Conservation (phyloP, 2,113 vertebrate genomes). For the Antechinus flavipes region DNA sequence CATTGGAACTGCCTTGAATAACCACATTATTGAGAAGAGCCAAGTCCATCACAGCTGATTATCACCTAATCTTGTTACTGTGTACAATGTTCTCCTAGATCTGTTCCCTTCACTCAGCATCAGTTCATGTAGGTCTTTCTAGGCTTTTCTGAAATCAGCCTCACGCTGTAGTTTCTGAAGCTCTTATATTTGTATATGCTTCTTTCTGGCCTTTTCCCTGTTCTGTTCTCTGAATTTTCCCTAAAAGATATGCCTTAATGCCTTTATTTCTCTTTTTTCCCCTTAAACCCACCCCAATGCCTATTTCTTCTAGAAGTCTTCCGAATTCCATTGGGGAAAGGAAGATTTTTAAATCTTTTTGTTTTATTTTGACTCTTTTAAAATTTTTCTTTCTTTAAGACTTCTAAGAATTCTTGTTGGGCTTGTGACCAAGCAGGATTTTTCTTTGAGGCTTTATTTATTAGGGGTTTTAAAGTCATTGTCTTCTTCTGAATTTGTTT, state of each 20-base stretch:
- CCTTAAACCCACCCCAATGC: too few species aligned
- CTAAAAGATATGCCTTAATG: background rate
- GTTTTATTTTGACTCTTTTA: too few species aligned
- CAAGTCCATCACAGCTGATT: too few species aligned
- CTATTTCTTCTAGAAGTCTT: background rate
- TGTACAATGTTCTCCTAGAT: too few species aligned
- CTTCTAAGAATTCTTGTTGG: background rate
- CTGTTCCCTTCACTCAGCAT: too few species aligned
- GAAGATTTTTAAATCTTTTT: background rate
- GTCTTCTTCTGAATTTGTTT: background rate
- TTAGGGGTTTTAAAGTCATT: background rate
- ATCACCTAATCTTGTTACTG: too few species aligned
- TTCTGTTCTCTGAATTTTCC: background rate
- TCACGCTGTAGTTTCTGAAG: background rate
- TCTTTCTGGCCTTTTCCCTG: background rate
- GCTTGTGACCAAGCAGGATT: background rate
- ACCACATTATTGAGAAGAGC: too few species aligned
- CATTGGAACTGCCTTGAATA: too few species aligned
- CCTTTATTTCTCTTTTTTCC: background rate
- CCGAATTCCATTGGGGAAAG: background rate
- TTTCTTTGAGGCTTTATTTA: background rate
- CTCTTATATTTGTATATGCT: background rate
- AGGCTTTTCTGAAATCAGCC: too few species aligned
- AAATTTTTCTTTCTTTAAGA: background rate
- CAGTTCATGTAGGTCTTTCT: too few species aligned